These are phyloP conservation scores for Scaptomyza reducta DNA, from an alignment of 2,888 invertebrate genomes.

Conservation along the genomic window DNA sequence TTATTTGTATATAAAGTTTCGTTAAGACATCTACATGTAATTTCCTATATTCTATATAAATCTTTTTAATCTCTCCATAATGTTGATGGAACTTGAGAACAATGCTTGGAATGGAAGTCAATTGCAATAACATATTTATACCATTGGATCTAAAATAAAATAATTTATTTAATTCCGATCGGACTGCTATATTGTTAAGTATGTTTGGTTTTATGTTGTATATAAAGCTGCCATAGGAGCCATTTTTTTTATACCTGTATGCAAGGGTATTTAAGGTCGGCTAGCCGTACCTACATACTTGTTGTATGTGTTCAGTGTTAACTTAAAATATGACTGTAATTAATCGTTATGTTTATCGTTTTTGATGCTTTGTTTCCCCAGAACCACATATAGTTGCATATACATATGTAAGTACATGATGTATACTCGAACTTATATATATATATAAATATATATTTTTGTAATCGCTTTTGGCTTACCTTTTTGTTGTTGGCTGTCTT, in stretches of 20 bases:
- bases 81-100: background rate
- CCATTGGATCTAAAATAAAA: background rate
- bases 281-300: conserved; percentile 17
- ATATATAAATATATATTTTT: conserved; percentile 12
- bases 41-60: background rate
- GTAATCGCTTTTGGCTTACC: conserved; percentile 10
- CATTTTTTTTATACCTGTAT: background rate
- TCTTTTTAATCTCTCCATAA: conserved; percentile 3
- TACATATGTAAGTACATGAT: conserved; percentile 17
- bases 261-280: conserved; percentile 42
- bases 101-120: conserved; percentile 5
- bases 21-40: background rate
- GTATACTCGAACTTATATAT: conserved; percentile 10
- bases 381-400: conserved; percentile 58
- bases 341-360: conserved; percentile 40
- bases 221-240: conserved; percentile 24
- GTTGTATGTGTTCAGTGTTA: conserved; percentile 20
- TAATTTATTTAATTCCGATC: background rate
- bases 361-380: conserved; percentile 75
- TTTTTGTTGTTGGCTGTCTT: conserved; percentile 17
- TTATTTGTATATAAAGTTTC: background rate
- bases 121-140: background rate
- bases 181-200: background rate
- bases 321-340: conserved; percentile 63
- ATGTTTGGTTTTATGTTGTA: background rate